Conservation (phyloP, 2,113 vertebrate species). For the Condylura cristata region DNA sequence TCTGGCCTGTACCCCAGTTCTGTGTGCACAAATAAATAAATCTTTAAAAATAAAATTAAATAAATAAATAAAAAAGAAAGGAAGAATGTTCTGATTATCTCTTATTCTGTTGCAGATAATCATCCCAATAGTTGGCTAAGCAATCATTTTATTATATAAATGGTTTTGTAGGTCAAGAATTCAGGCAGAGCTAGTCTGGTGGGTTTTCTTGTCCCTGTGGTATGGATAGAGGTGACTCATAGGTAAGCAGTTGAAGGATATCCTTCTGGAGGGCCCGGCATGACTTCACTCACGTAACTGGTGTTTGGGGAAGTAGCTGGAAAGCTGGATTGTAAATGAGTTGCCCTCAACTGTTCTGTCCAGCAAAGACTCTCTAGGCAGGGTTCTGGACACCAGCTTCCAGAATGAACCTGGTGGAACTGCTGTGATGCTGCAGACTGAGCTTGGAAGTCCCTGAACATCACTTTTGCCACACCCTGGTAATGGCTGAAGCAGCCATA, state of each 20-base stretch:
- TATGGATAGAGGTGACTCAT: too few species aligned
- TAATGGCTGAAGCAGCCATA: too few species aligned
- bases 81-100: not conserved
- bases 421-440: not conserved
- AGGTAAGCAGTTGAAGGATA: not conserved
- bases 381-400: not conserved
- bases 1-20: too few species aligned
- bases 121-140: not conserved
- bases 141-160: not conserved
- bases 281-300: not conserved
- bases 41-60: too few species aligned
- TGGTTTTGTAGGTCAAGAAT: not conserved
- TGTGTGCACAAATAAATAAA: too few species aligned
- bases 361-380: not conserved
- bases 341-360: not conserved
- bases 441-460: too few species aligned
- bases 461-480: not conserved
- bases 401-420: not conserved
- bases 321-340: not conserved
- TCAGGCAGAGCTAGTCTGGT: too few species aligned
- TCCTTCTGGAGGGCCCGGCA: too few species aligned
- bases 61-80: too few species aligned
- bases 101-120: not conserved
- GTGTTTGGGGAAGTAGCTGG: not conserved
- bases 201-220: fast-evolving